These are phyloP conservation scores for Vombatus ursinus DNA, from an alignment of 2,113 vertebrate species.

Conservation along the genomic window DNA sequence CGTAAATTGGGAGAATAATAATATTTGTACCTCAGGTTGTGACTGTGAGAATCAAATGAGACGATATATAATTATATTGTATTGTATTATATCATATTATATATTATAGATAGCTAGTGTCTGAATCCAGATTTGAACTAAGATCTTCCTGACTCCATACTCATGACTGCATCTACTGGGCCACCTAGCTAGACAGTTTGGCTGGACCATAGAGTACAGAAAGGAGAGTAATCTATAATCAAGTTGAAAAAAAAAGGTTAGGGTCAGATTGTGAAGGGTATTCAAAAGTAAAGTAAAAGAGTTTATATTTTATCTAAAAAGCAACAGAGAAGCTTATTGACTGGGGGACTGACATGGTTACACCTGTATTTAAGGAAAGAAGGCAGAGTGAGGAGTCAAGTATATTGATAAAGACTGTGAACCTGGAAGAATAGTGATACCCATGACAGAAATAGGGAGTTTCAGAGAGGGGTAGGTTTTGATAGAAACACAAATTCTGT, in stretches of 20 bases:
- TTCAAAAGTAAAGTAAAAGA: background rate
- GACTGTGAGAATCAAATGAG: background rate
- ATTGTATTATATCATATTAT: too few species aligned
- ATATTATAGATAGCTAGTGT: too few species aligned
- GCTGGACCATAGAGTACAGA: background rate
- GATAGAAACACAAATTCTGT: background rate
- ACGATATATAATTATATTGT: background rate
- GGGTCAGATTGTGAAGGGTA: background rate
- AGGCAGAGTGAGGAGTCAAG: background rate
- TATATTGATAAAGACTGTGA: background rate
- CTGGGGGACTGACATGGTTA: too few species aligned
- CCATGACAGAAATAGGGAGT: background rate
- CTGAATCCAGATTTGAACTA: too few species aligned
- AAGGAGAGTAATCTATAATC: background rate
- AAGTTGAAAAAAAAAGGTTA: background rate
- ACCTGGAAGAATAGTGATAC: background rate
- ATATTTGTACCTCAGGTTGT: background rate
- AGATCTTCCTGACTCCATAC: too few species aligned
- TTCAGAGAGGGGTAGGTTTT: too few species aligned
- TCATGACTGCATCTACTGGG: background rate
- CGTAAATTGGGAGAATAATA: background rate
- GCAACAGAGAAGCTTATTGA: too few species aligned
- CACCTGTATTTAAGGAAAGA: background rate
- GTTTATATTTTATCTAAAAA: too few species aligned
- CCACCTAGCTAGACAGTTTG: background rate